These are phyloP conservation scores for Bombus sibiricus DNA, from an alignment of 1,140 invertebrate species.

Conservation along the genomic window DNA sequence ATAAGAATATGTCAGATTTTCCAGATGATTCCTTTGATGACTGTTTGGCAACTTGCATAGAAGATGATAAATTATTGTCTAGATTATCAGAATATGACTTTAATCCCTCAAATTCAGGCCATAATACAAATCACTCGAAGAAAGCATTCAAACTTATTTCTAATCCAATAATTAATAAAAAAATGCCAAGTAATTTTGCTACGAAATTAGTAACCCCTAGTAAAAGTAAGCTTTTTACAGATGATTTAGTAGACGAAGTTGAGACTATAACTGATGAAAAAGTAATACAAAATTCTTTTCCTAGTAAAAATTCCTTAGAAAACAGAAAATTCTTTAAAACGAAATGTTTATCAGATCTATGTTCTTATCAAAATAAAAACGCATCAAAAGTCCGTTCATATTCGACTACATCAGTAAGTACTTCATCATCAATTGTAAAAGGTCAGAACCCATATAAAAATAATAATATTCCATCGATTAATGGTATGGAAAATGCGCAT, in stretches of 20 bases:
- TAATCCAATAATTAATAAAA: neutral
- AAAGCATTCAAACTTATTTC: neutral
- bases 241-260: conserved; percentile 12
- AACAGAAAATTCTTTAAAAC: conserved; percentile 74
- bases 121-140: neutral
- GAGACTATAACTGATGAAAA: neutral
- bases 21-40: conserved; percentile 75
- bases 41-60: conserved; percentile 64
- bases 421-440: conserved; percentile 11
- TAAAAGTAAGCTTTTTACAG: neutral
- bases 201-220: neutral
- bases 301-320: neutral
- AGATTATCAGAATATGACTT: conserved; percentile 47
- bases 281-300: neutral
- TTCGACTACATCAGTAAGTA: conserved; percentile 59
- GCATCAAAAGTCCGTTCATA: conserved; percentile 24
- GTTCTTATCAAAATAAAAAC: conserved; percentile 37
- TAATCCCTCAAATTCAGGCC: neutral
- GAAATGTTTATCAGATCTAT: conserved; percentile 70
- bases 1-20: conserved; percentile 24
- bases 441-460: conserved; percentile 31
- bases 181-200: neutral
- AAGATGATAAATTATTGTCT: conserved; percentile 59
- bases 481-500: conserved; percentile 24
- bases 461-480: conserved; percentile 42